phyloP scores from a whole-genome alignment of 2,888 invertebrate species.

The Drosophila anceps region DNA sequence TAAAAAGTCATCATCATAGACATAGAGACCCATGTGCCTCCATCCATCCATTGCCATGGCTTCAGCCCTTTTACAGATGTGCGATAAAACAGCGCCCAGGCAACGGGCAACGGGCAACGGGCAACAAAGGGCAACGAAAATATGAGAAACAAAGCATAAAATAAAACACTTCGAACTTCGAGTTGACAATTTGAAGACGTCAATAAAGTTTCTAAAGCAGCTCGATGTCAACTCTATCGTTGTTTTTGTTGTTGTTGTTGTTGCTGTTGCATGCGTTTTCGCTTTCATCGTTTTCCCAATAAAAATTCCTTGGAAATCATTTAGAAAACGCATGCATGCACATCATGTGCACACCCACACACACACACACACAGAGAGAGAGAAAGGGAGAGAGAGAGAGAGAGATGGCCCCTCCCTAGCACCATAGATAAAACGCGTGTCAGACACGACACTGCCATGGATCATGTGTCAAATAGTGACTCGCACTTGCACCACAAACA shows the following conservation, averaged over 20 bases:
- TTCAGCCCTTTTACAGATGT: constrained; percentile 76
- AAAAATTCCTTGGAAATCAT: constrained; percentile 76
- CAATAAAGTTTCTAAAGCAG: constrained; percentile 73
- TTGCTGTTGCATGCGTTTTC: constrained; percentile 45
- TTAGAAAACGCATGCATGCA: constrained; percentile 77
- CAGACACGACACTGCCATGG: constrained; percentile 76
- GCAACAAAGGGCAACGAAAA: constrained; percentile 68
- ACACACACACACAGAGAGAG: background rate
- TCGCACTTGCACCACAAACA: constrained; percentile 60
- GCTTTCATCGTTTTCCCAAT: constrained; percentile 69
- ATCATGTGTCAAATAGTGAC: constrained; percentile 80
- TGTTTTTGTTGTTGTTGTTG: constrained; percentile 35
- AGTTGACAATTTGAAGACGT: constrained; percentile 79
- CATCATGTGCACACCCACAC: constrained; percentile 69
- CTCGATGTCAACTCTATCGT: constrained; percentile 45
- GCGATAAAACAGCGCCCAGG: constrained; percentile 67
- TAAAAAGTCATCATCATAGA: constrained; percentile 76
- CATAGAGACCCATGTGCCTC: constrained; percentile 26
- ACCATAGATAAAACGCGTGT: constrained; percentile 76
- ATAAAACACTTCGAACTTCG: constrained; percentile 75
- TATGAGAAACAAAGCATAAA: constrained; percentile 79
- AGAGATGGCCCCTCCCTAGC: constrained; percentile 21
- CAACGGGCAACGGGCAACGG: constrained; percentile 55
- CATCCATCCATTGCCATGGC: constrained; percentile 23
- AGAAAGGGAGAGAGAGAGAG: background rate